Base-by-base conservation (phyloP, 2,888 invertebrate genomes). In the Philhelius pedissequus region DNA sequence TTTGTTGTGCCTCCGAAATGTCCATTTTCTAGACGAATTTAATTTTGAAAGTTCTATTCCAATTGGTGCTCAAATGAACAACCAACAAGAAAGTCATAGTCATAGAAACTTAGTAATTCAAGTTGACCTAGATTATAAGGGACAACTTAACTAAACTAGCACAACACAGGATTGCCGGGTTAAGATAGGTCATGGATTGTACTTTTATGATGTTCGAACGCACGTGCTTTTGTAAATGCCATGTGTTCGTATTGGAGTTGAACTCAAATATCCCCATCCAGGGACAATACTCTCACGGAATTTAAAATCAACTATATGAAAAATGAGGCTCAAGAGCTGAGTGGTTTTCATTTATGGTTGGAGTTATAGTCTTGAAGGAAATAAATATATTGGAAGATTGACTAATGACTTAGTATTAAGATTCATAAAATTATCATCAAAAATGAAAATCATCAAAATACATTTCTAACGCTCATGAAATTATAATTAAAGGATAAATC, bases 141-240 rank as follows among this genome's bases (percentile, higher is more conserved):
- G 38, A 45, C 38, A 62, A 69, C 48, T 68, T 73, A 40, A 30
- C 15, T 52, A 15, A 52, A 68, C 60, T 78, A 20, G 40, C 22
- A 32, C 68, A 69, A 62, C 38, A 40, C 15, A 66, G 52, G 58
- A 20, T 40, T 56, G 43, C 35, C 38, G 38, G 15, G 54, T 77
- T 83, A 56, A 52, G 70, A 48, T 84, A 84, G 83, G 83, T 75
- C 83, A 84, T 66, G 79, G 71, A 58, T 74, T 70, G 50, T 15
- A 7, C 15, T n/a, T 62, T 64, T 56, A 9, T 5, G 25, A 52
- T 64, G 45, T 62, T 83, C 48, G 48, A 83, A 83, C 69, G 66
- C 83, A 84, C 83, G 83, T 84, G 83, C 18, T 60, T 70, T 58
- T 62, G 15, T 40, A 1, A 15, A 9, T 71, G 54, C 70, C 83